phyloP scores from a whole-genome alignment of 2,888 invertebrate genomes.

The Orthonychiurus folsomi region DNA sequence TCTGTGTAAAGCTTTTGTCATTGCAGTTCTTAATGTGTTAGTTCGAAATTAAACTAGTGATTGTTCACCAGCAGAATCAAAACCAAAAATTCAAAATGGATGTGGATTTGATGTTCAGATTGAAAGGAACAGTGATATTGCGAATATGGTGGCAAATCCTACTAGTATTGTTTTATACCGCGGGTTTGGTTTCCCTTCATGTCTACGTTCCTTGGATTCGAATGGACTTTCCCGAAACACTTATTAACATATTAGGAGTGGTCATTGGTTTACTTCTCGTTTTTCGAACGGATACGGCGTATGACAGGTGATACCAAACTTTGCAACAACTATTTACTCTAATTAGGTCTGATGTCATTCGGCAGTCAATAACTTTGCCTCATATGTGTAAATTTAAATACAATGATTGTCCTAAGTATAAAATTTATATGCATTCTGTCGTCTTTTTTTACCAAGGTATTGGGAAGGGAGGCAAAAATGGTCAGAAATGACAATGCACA shows the following conservation, averaged over 20 bases:
- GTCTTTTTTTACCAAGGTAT: slow-evolving; percentile 20
- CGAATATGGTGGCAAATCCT: slow-evolving; percentile 18
- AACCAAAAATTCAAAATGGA: neutral
- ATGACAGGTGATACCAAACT: slow-evolving; percentile 17
- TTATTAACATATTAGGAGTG: slow-evolving; percentile 13
- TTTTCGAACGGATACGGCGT: slow-evolving; percentile 19
- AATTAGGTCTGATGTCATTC: too few relatives aligned
- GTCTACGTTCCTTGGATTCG: neutral
- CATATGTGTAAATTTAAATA: too few relatives aligned
- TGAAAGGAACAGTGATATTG: slow-evolving; percentile 15
- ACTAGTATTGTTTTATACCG: slow-evolving; percentile 10
- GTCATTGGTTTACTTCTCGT: slow-evolving; percentile 18
- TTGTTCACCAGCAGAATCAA: too few relatives aligned
- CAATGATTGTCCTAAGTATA: neutral
- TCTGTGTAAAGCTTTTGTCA: too few relatives aligned
- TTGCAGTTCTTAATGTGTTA: too few relatives aligned
- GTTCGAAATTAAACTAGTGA: too few relatives aligned
- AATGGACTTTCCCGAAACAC: slow-evolving; percentile 9
- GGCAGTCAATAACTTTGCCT: too few relatives aligned
- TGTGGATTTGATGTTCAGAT: slow-evolving; percentile 1
- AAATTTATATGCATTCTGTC: neutral
- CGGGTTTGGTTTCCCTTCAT: slow-evolving; percentile 10
- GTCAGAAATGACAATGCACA: slow-evolving; percentile 23
- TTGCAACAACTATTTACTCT: too few relatives aligned
- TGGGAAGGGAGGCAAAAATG: slow-evolving; percentile 32